A percentile compares a stretch with the other conserved stretches of the same genome.
Evolutionary conservation across 2,888 invertebrate genomes (phyloP).

Genomic region (Torymus texanus): DNA sequence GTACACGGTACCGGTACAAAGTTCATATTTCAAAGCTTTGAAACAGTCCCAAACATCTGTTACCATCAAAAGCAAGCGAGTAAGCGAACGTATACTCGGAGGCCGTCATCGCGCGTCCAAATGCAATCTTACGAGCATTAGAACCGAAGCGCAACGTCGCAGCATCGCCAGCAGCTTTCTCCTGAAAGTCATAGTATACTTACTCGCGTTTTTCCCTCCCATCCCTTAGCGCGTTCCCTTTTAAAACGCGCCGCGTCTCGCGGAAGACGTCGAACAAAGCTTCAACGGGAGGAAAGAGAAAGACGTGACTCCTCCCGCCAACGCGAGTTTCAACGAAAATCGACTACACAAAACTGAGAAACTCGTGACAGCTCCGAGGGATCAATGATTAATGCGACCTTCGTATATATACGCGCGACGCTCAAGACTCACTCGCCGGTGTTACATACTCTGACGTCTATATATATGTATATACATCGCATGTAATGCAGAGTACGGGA

Average conservation of each 20-base stretch:
- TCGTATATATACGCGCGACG: no score
- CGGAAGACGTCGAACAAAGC: constrained; percentile 24
- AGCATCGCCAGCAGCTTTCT: background rate
- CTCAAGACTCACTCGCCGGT: no score
- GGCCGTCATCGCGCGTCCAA: no score
- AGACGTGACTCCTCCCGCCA: background rate
- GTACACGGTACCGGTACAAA: no score
- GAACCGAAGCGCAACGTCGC: no score
- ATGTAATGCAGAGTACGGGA: background rate
- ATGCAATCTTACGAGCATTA: no score
- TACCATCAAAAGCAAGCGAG: no score
- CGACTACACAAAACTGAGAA: constrained; percentile 23
- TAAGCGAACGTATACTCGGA: no score
- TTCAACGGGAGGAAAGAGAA: background rate
- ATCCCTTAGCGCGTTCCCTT: background rate
- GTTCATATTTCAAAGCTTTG: no score
- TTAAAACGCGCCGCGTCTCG: background rate
- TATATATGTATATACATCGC: no score
- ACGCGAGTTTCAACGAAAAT: constrained; percentile 4
- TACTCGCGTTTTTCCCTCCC: background rate
- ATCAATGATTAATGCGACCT: constrained; percentile 49
- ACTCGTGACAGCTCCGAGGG: constrained; percentile 13
- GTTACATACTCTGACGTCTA: no score
- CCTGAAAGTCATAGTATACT: background rate
- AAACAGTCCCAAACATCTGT: no score